phyloP scores from a whole-genome alignment of 2,888 invertebrate genomes.

The Anthrax anthrax region DNA sequence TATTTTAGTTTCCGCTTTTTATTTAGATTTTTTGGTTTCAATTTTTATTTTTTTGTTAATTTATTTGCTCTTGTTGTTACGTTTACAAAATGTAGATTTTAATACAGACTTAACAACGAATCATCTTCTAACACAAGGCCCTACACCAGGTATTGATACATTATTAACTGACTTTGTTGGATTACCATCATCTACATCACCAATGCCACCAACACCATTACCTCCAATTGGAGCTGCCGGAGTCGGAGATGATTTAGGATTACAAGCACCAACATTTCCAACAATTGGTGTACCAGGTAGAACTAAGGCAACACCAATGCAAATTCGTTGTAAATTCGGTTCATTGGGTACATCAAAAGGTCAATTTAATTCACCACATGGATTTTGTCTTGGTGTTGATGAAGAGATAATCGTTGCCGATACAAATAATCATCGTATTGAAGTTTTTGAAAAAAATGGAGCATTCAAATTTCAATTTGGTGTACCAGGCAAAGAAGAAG shows the following conservation, averaged over 20 bases:
- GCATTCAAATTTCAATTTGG: constrained; percentile 90
- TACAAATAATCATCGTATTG: constrained; percentile 92
- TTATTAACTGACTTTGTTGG: constrained; percentile 44
- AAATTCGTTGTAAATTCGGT: constrained; percentile 84
- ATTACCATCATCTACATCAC: constrained; percentile 47
- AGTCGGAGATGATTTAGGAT: constrained; percentile 35
- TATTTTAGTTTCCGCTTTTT: background rate
- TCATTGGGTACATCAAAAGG: constrained; percentile 84
- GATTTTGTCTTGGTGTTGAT: constrained; percentile 87
- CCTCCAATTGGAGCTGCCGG: constrained; percentile 35
- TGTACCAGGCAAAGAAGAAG: constrained; percentile 87
- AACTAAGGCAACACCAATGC: constrained; percentile 69
- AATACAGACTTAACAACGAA: constrained; percentile 35
- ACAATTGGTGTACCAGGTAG: constrained; percentile 44
- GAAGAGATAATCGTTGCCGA: constrained; percentile 95
- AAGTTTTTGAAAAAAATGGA: constrained; percentile 88
- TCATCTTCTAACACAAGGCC: constrained; percentile 42
- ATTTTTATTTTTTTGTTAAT: constrained; percentile 1
- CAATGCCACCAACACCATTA: constrained; percentile 35
- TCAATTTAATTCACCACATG: constrained; percentile 94
- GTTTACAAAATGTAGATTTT: constrained; percentile 22
- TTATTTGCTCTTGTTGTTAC: constrained; percentile 1
- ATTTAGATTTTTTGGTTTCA: background rate
- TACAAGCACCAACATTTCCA: constrained; percentile 25
- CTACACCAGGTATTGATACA: constrained; percentile 45